Percentiles rank a stretch among this genome's conserved stretches.
These are phyloP conservation scores for Calliopum simillimum DNA, from an alignment of 2,888 invertebrate species.

Conservation along the genomic window DNA sequence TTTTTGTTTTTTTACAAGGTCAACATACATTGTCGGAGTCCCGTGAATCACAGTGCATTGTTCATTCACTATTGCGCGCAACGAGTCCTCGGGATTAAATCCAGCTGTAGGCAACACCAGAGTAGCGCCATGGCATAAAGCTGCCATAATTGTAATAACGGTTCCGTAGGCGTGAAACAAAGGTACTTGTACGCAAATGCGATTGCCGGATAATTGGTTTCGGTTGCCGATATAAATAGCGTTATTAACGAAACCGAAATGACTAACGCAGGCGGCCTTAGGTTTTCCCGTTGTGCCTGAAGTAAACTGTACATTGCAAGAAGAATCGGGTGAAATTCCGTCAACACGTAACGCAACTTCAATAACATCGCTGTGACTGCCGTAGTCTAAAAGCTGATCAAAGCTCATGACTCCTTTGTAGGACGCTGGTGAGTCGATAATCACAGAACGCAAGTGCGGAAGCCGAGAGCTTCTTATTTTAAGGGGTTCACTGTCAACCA, in stretches of 20 bases:
- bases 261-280: constrained; percentile 80
- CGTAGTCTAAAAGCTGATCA: constrained; percentile 64
- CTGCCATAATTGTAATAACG: constrained; percentile 72
- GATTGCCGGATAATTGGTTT: constrained; percentile 65
- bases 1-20: constrained; percentile 73
- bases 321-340: constrained; percentile 74
- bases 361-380: constrained; percentile 46
- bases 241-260: constrained; percentile 83
- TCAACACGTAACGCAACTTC: constrained; percentile 66
- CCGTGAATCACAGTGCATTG: constrained; percentile 80
- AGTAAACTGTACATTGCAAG: constrained; percentile 85
- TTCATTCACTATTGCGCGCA: constrained; percentile 76
- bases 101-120: constrained; percentile 72
- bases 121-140: constrained; percentile 73
- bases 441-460: constrained; percentile 71
- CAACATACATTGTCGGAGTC: constrained; percentile 89
- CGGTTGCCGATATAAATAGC: constrained; percentile 73
- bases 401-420: constrained; percentile 68
- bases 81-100: constrained; percentile 73
- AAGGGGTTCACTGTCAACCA: constrained; percentile 67
- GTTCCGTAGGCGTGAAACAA: constrained; percentile 87
- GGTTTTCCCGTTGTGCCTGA: constrained; percentile 84
- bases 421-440: constrained; percentile 70
- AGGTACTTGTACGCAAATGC: constrained; percentile 76
- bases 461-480: constrained; percentile 67